phyloP scores from a whole-genome alignment of 2,797 vertebrate species.

The Halcyon smyrnensis region DNA sequence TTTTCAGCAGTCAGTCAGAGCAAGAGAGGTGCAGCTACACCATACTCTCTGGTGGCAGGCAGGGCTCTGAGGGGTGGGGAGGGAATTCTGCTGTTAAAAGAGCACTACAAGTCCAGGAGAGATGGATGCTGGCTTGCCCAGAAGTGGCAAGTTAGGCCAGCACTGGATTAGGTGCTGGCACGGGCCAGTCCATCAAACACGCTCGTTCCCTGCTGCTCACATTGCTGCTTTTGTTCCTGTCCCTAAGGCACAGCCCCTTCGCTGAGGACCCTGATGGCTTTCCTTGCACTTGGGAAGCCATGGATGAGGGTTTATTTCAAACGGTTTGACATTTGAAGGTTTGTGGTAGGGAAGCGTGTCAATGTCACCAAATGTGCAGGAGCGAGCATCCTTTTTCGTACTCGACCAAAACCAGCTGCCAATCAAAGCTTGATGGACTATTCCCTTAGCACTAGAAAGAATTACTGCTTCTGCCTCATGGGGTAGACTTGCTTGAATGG shows the following conservation, averaged over 20 bases:
- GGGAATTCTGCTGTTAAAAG: background rate
- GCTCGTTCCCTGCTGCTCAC: accelerated
- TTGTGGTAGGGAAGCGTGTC: background rate
- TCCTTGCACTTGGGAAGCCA: background rate
- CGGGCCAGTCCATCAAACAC: background rate
- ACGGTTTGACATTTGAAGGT: background rate
- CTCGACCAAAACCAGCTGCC: background rate
- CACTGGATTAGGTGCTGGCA: accelerated
- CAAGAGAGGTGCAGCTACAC: background rate
- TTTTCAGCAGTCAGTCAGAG: background rate
- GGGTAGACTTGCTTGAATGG: background rate
- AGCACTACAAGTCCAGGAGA: background rate
- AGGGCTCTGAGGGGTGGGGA: background rate
- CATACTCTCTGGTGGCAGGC: background rate
- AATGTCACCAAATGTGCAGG: background rate
- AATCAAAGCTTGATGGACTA: background rate
- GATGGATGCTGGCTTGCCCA: background rate
- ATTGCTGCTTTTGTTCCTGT: background rate
- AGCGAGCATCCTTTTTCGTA: background rate
- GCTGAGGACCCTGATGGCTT: background rate
- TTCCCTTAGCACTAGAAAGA: background rate
- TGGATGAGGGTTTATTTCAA: background rate
- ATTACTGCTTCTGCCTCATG: background rate
- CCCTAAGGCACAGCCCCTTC: background rate
- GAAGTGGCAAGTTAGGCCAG: background rate